phyloP scores from a whole-genome alignment of 1,140 invertebrate species.

The Epicauta chinensis region DNA sequence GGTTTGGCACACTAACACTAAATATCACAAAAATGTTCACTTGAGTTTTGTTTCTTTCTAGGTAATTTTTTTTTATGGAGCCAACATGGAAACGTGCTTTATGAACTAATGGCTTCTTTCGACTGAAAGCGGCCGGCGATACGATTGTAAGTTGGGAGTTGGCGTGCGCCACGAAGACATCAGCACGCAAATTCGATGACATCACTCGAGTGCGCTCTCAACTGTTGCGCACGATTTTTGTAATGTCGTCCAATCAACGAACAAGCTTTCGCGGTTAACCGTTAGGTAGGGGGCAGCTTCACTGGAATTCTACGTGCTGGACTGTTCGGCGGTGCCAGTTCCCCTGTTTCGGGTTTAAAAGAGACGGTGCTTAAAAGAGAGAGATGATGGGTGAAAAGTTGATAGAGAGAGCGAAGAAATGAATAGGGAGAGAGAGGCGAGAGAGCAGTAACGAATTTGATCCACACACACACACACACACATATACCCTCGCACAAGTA shows the following conservation, averaged over 20 bases:
- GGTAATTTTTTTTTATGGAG: slow-evolving; percentile 31
- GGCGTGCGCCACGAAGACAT: slow-evolving; percentile 4
- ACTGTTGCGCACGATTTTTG: slow-evolving; percentile 24
- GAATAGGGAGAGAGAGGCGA: slow-evolving; percentile 34
- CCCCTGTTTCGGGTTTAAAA: slow-evolving; percentile 26
- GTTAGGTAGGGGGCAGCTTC: slow-evolving; percentile 24
- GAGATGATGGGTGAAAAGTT: slow-evolving; percentile 44
- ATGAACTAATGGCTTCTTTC: slow-evolving; percentile 33
- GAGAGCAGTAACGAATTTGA: slow-evolving; percentile 43
- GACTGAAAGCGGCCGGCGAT: slow-evolving; percentile 39
- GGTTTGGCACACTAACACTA: slow-evolving; percentile 44
- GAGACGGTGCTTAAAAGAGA: slow-evolving; percentile 41
- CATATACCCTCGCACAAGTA: too few relatives aligned
- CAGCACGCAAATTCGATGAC: slow-evolving; percentile 13
- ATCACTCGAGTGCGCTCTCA: slow-evolving; percentile 26
- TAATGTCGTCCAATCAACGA: slow-evolving; percentile 27
- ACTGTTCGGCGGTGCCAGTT: slow-evolving; percentile 5
- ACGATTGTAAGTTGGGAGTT: slow-evolving; percentile 22
- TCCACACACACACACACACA: too few relatives aligned
- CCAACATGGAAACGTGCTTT: slow-evolving; percentile 36
- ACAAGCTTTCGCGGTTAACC: slow-evolving; percentile 29
- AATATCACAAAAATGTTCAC: slow-evolving; percentile 43
- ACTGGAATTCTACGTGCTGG: slow-evolving; percentile 30
- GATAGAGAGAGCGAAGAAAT: slow-evolving; percentile 42
- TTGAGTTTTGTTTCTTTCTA: slow-evolving; percentile 24